These are phyloP conservation scores for Emmelina monodactyla DNA, from an alignment of 2,888 invertebrate species.

Conservation along the genomic window DNA sequence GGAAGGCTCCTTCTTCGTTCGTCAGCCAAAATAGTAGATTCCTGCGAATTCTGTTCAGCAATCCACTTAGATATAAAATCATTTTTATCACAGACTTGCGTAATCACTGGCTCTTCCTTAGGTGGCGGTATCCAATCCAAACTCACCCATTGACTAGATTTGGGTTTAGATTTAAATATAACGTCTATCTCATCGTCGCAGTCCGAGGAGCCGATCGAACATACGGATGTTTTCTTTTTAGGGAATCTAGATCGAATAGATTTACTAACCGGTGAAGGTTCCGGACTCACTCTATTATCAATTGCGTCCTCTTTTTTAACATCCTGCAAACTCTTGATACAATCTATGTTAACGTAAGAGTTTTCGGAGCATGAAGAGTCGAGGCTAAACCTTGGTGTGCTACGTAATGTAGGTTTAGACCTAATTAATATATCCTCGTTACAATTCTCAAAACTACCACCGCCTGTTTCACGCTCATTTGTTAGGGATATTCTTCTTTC, in stretches of 20 bases:
- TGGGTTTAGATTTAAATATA: conserved; percentile 64
- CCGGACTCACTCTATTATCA: conserved; percentile 34
- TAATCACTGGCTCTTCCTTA: conserved; percentile 59
- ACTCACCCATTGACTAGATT: conserved; percentile 67
- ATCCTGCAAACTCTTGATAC: conserved; percentile 62
- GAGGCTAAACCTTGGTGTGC: conserved; percentile 56
- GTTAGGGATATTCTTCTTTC: conserved; percentile 56
- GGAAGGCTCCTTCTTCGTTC: conserved; percentile 59
- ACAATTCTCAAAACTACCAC: conserved; percentile 36
- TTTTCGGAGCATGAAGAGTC: conserved; percentile 66
- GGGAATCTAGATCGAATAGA: conserved; percentile 51
- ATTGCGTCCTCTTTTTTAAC: conserved; percentile 49
- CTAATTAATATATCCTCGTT: conserved; percentile 44
- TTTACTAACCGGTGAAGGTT: conserved; percentile 38
- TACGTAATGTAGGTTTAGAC: conserved; percentile 45
- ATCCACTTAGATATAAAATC: conserved; percentile 64
- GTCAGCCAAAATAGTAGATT: conserved; percentile 46
- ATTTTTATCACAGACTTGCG: conserved; percentile 62
- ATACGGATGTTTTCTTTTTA: conserved; percentile 58
- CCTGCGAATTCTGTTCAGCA: conserved; percentile 58
- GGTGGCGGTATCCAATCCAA: conserved; percentile 61
- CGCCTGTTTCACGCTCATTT: conserved; percentile 57
- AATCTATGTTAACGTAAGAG: conserved; percentile 63
- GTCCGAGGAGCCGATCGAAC: conserved; percentile 61
- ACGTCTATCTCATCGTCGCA: conserved; percentile 62